Base-by-base conservation (phyloP, 2,797 vertebrate genomes). In the Aulostomus chinensis region DNA sequence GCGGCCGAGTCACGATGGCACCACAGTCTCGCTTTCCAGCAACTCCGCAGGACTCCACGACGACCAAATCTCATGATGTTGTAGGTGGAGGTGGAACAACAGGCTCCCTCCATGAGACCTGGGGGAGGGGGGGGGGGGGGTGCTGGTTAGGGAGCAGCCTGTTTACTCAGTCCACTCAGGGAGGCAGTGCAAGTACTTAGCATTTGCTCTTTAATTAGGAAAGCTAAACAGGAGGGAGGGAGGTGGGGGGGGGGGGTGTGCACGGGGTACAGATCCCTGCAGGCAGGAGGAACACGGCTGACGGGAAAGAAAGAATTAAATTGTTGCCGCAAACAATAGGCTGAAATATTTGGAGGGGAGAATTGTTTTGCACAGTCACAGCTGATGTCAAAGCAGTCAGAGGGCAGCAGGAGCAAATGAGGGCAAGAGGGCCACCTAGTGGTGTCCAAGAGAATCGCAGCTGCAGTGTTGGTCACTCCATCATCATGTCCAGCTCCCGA, bases 161-260 rank as follows among this genome's bases (percentile, higher is more conserved):
- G 86, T 85, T 86, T 88, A 83, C 83, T 80, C 81, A 90, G 88
- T 87, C 84, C 83, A 87, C 74, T 86, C 83, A 84, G 85, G 81
- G 81, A 88, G 62, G 59, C 71, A 54, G 77, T 63, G 82, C 50
- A 21, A 75, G 75, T 75, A 79, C 75, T 86, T 86, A 88, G 86
- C 85, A 86, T 88, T 86, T 86, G 73, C 86, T 85, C 75, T 73
- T 81, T 85, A 87, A 89, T 88, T 90, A 90, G 83, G 68, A 62
- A 78, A 81, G 80, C 86, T 86, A 85, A 89, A 86, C 80, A 83
- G 78, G 65, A 42, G 38, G 45, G 43, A 39, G 42, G 36, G 20
- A 13, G n/a, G 18, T 18, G 45, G 14, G 62, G 29, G 46, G 57
- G 54, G 60, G 17, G 1, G 31, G 35, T 62, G 63, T 58, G 70